Evolutionary conservation across 2,888 invertebrate species (phyloP), one percentile per base, ranked within the genome.

Genomic region (Cryptocephalus moraei): DNA sequence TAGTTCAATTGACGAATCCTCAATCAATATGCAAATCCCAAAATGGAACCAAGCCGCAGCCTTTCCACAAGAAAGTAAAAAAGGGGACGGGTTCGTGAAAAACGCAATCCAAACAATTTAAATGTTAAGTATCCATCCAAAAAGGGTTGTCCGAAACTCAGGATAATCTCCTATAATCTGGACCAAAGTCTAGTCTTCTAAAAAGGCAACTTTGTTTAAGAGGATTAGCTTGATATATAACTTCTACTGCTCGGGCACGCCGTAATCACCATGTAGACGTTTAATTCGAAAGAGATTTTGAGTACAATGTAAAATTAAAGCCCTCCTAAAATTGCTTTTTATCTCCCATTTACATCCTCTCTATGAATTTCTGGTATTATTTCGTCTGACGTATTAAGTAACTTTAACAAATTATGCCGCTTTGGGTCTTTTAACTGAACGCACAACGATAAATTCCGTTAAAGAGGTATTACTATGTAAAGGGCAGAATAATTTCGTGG

Each of bases 201-300:
- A 64, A 66, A 64, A 65, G 65, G 63, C 63, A 65, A 63, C 65
- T 64, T 63, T 62, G 60, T 62, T 60, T 64, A 66, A 66, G 65
- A 59, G 64, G 66, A 66, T 66, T 66, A 66, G 56, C 57, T 58
- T 65, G 65, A 66, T 66, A 65, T 66, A 66, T 65, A 65, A 65
- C 65, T 63, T 62, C 57, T 59, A 58, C 59, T 63, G 59, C 58
- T 58, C 61, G 59, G 59, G 57, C 54, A 55, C 55, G 55, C 58
- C 57, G 55, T 64, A 61, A 62, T 61, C 59, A 56, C 57, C 56
- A 56, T 61, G 61, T 63, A 61, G 62, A 61, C 60, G 58, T 62
- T 64, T 62, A 62, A 62, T 63, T 64, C 58, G 54, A 57, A 58
- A 63, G 54, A 58, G 56, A 52, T 59, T 58, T 54, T 45, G 54